Conservation (phyloP, 2,888 invertebrate species). For the Drosophila cognata region DNA sequence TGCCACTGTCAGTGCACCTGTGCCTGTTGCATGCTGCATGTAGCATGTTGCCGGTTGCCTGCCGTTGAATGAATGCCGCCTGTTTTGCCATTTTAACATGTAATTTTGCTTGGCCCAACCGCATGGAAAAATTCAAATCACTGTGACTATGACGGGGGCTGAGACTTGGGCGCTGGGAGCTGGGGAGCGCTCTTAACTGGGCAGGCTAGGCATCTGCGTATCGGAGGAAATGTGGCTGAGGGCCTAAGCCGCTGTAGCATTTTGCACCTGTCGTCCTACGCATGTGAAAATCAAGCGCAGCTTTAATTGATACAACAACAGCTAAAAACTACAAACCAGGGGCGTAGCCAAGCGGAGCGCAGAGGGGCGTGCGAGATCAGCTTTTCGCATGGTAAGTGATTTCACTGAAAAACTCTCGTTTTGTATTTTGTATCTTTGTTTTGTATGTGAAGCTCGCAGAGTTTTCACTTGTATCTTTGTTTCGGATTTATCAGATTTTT, state of each 20-base stretch:
- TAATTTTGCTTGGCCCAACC: conserved; percentile 61
- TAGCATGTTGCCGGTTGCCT: conserved; percentile 4
- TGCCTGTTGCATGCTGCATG: conserved; percentile 22
- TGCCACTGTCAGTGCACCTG: conserved; percentile 57
- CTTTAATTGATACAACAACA: conserved; percentile 77
- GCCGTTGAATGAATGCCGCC: conserved; percentile 45
- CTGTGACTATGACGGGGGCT: conserved; percentile 37
- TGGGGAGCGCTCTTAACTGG: conserved; percentile 15
- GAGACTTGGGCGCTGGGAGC: conserved; percentile 1
- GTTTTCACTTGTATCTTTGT: not conserved
- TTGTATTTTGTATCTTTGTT: not conserved
- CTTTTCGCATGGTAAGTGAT: not conserved
- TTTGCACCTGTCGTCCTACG: conserved; percentile 80
- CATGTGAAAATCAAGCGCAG: conserved; percentile 78
- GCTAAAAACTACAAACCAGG: conserved; percentile 38
- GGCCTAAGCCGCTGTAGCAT: conserved; percentile 67
- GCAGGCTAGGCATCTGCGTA: conserved; percentile 12
- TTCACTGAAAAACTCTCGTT: not conserved
- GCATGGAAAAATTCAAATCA: conserved; percentile 75
- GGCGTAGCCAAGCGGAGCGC: conserved; percentile 1
- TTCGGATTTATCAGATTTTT: not conserved
- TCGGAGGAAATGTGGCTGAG: conserved; percentile 2
- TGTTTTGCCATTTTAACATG: conserved; percentile 50
- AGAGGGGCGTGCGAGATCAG: not conserved
- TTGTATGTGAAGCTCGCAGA: not conserved